Evolutionary conservation across 2,113 vertebrate genomes (phyloP), one percentile per base, ranked within the genome.

Genomic region (Ifrita kowaldi): DNA sequence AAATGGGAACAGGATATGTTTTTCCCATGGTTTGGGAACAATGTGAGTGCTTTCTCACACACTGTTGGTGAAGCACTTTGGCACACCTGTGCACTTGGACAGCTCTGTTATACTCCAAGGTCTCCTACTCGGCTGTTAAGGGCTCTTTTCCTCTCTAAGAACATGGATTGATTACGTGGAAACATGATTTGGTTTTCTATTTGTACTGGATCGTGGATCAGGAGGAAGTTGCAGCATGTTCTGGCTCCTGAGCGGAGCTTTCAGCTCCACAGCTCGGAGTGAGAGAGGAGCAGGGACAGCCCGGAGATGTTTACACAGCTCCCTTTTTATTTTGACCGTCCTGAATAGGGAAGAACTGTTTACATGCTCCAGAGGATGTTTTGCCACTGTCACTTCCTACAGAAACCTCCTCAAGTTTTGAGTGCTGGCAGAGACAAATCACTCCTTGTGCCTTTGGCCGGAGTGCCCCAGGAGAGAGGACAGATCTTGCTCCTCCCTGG

Each of bases 121-220:
- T 84, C 89, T 96, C 92, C 93, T 95, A 42, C 55, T 98, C 95
- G 39, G 94, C 96, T 93, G 95, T 91, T 93, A 95, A 97, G 96
- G 96, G 88, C 62, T 93, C 77, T 95, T 97, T 97, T 97, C 97
- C 96, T 97, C 96, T 97, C 94, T 68, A 91, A 97, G 96, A 97
- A 97, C 95, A 81, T 89, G 97, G 97, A 97, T 96, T 95, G 97
- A 98, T 97, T 97, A 97, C 6, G 60, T 98, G 97, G 95, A 97
- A 98, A 97, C 95, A 95, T 32, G 81, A 96, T 97, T 98, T 96
- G 94, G 95, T 93, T 97, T 94, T 95, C 93, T 97, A 97, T 98
- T 98, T 98, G 96, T 97, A 64, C 97, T 98, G 97, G 97, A 98
- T 82, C 57, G 26, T 4, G 46, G 92, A 98, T 97, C 97, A 97